These are phyloP conservation scores for Pitangus sulphuratus DNA, from an alignment of 2,797 vertebrate genomes.

Conservation along the genomic window DNA sequence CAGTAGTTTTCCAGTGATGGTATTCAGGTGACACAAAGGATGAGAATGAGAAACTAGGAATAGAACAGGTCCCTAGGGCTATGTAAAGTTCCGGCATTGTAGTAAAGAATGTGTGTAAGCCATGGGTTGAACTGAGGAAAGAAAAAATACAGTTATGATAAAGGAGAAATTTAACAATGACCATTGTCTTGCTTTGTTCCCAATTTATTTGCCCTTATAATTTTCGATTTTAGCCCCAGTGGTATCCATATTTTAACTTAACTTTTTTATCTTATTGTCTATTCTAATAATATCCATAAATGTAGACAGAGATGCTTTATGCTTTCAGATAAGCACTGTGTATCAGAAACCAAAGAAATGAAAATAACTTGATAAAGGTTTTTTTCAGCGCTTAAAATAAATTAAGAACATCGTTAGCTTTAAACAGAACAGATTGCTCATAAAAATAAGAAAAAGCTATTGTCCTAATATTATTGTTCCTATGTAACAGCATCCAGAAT, in stretches of 20 bases:
- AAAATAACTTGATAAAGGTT: not conserved
- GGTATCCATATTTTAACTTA: not conserved
- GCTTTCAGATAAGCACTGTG: not conserved
- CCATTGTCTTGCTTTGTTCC: not conserved
- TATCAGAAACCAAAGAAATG: not conserved
- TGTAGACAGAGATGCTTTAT: not conserved
- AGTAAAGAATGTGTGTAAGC: not conserved
- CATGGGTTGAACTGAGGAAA: not conserved
- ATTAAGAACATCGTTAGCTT: not conserved
- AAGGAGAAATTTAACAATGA: not conserved
- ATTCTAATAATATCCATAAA: not conserved
- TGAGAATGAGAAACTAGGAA: not conserved
- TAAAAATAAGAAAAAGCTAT: not conserved
- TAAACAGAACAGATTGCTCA: not conserved
- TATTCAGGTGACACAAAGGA: not conserved
- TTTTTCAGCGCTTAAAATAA: not conserved
- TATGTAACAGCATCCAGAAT: not conserved
- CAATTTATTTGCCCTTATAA: not conserved
- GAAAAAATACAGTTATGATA: not conserved
- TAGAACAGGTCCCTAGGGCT: not conserved
- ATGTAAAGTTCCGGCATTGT: not conserved
- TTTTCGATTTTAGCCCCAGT: not conserved
- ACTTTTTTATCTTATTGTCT: not conserved
- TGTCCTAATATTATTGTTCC: not conserved
- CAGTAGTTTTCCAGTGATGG: not conserved